These are phyloP conservation scores for Aphelenchoides fujianensis DNA, from an alignment of 1,140 invertebrate species.

Conservation along the genomic window DNA sequence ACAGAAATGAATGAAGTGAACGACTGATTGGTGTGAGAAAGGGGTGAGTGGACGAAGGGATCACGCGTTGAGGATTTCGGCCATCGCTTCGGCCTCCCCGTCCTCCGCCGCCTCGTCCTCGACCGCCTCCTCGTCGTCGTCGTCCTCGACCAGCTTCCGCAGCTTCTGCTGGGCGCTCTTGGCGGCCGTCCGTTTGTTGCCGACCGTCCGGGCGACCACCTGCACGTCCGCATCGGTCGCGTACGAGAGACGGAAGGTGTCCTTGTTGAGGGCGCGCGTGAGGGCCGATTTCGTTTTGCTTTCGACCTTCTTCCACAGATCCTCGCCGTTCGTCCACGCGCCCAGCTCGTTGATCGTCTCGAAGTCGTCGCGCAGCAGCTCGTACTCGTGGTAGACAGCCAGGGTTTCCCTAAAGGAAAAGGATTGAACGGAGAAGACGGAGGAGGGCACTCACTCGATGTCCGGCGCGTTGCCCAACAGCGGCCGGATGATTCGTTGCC, in stretches of 20 bases:
- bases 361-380: conserved; percentile 82
- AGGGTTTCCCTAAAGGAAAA: conserved; percentile 70
- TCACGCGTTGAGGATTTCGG: not conserved
- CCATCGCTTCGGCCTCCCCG: not conserved
- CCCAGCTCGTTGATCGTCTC: conserved; percentile 80
- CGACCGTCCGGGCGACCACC: not conserved
- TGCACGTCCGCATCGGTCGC: not conserved
- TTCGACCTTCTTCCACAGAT: conserved; percentile 75
- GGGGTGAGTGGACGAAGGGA: too few relatives aligned
- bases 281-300: conserved; percentile 81
- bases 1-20: too few relatives aligned
- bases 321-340: conserved; percentile 74
- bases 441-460: conserved; percentile 55
- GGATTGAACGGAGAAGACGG: not conserved
- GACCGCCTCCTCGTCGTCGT: not conserved
- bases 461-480: conserved; percentile 73
- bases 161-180: not conserved
- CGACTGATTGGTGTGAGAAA: too few relatives aligned
- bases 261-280: conserved; percentile 86
- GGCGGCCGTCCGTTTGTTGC: conserved; percentile 2
- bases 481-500: conserved; percentile 63
- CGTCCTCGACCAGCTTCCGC: not conserved
- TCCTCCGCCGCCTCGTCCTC: not conserved
- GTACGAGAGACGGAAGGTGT: conserved; percentile 72
- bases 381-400: conserved; percentile 75